A percentile compares a stretch with the other conserved stretches of the same genome.
Evolutionary conservation across 2,888 invertebrate genomes (phyloP).

Genomic region (Zelleria hepariella): DNA sequence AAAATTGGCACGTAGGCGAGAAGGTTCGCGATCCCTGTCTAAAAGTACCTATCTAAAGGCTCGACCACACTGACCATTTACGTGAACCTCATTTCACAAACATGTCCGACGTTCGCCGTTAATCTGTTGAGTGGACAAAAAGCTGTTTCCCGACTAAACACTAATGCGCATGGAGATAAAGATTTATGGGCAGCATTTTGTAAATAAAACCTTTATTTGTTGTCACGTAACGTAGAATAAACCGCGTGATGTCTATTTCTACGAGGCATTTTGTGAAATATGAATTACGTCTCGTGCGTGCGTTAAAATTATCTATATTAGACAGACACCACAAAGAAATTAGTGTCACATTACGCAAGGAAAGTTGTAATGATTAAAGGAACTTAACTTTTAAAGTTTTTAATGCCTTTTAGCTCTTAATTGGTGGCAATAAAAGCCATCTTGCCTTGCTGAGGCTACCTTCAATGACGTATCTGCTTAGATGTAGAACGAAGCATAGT

Average conservation of each 20-base stretch:
- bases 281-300: background rate
- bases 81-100: background rate
- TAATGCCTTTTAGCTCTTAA: background rate
- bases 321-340: background rate
- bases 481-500: background rate
- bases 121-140: background rate
- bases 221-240: background rate
- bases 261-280: background rate
- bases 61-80: background rate
- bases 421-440: background rate
- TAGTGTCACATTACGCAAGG: constrained; percentile 1
- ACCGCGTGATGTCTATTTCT: background rate
- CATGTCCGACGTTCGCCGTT: too few species aligned
- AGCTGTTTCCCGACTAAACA: background rate
- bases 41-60: too few species aligned
- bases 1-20: too few species aligned
- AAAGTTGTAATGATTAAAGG: background rate
- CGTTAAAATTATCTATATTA: background rate
- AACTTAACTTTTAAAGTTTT: background rate
- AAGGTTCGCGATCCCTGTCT: too few species aligned
- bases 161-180: background rate
- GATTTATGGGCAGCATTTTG: too few species aligned
- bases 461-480: background rate
- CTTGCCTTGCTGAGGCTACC: background rate
- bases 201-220: background rate